These are phyloP conservation scores for Anthrax anthrax DNA, from an alignment of 2,888 invertebrate species.

Conservation along the genomic window DNA sequence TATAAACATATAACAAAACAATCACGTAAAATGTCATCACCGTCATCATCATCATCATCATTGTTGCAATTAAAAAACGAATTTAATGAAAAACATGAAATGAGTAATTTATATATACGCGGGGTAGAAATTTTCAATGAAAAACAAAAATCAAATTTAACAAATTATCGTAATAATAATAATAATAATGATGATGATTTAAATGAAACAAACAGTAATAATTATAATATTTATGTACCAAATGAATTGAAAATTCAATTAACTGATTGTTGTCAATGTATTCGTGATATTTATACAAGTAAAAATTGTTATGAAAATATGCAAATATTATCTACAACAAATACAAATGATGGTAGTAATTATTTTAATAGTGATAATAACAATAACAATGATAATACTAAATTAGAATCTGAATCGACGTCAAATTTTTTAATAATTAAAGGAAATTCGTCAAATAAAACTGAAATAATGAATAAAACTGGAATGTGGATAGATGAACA, in stretches of 20 bases:
- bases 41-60: too few species aligned
- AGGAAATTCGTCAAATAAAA: neutral
- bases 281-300: constrained; percentile 2
- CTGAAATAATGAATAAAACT: neutral
- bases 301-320: neutral
- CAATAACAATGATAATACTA: neutral
- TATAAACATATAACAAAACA: constrained; percentile 7
- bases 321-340: neutral
- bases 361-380: too few species aligned
- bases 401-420: neutral
- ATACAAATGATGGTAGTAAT: neutral
- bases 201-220: neutral
- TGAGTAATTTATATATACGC: constrained; percentile 6
- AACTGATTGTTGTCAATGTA: constrained; percentile 12
- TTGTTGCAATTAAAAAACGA: neutral
- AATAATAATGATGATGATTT: neutral
- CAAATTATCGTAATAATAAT: neutral
- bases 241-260: constrained; percentile 9
- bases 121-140: constrained; percentile 5
- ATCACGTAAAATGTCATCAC: neutral
- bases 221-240: neutral
- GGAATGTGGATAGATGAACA: neutral
- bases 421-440: neutral
- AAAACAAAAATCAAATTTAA: neutral
- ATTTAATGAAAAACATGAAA: neutral